Evolutionary conservation across 2,797 vertebrate genomes (phyloP).

Genomic region (Cottoperca gobio): DNA sequence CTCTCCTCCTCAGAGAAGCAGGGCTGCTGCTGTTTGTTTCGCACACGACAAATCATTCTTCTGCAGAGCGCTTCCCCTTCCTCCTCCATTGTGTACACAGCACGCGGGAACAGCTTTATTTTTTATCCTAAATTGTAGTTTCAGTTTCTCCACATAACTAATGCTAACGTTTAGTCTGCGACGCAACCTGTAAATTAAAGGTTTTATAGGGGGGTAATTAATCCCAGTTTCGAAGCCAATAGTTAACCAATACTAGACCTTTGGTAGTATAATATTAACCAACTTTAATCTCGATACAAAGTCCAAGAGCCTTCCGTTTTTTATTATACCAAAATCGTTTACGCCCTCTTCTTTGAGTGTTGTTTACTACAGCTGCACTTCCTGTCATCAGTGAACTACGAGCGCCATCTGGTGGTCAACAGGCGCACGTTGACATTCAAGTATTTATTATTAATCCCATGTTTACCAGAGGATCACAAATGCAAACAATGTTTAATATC

Average conservation of each 20-base stretch:
- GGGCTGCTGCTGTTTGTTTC: constrained; percentile 12
- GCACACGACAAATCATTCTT: constrained; percentile 35
- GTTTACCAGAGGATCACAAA: not conserved
- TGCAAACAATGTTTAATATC: not conserved
- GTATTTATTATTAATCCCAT: not conserved
- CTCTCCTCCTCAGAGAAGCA: not conserved
- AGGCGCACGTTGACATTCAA: not conserved
- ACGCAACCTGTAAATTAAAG: not conserved
- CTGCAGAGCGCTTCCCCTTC: constrained; percentile 30
- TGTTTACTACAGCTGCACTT: not conserved
- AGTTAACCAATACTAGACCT: fast-evolving
- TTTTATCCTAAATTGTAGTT: too few species aligned
- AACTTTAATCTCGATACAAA: not conserved
- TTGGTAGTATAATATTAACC: not conserved
- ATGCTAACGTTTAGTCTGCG: not conserved
- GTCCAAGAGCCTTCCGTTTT: too few species aligned
- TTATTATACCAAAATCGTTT: too few species aligned
- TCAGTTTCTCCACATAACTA: not conserved
- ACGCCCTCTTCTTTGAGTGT: constrained; percentile 45
- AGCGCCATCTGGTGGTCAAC: constrained; percentile 62
- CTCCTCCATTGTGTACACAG: constrained; percentile 38
- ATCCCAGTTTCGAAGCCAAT: not conserved
- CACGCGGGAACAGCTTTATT: too few species aligned
- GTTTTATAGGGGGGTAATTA: not conserved
- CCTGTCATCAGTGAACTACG: constrained; percentile 20